Evolutionary conservation across 2,888 invertebrate genomes (phyloP), one percentile per base, ranked within the genome.

Genomic region (Hypselothyrea guttata): DNA sequence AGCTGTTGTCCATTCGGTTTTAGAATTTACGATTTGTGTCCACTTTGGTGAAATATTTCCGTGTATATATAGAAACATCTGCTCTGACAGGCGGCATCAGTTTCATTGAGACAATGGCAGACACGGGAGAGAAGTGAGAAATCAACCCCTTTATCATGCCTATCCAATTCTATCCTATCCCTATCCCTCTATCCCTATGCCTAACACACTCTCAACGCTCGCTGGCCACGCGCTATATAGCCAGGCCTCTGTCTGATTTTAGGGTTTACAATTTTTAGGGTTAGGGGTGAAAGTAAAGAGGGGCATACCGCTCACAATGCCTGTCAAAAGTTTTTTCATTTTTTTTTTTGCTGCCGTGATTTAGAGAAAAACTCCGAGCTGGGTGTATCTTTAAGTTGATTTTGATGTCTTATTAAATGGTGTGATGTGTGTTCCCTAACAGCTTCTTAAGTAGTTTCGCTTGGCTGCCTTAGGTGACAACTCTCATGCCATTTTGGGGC

Each of bases 11-110:
- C 76, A 49, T 71, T 44, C 11, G 22, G 11, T 31, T n/a, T n/a
- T 12, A 60, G 42, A 74, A 88, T 87, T 88, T 86, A 88, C 87
- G 84, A 85, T 83, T 86, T 88, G 85, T 88, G 85, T 88, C 87
- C 84, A 86, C 76, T 85, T 67, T 47, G 15, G 9, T 49, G 7
- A 38, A 31, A 5, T 16, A 18, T 34, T 51, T 34, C 30, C 34
- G n/a, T 16, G 8, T 11, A 31, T 52, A 59, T 52, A 41, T 51
- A 48, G 41, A 65, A 86, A 84, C 87, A 86, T 83, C 86, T 86
- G 86, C 86, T 30, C 13, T 41, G 46, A 34, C 47, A 33, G 33
- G 22, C 22, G 66, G 86, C 87, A 84, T 86, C 88, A 75, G 86
- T 87, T 87, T 79, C 83, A 73, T 30, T 33, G 8, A 12, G 35